Percentiles rank a stretch among this genome's conserved stretches.
Conservation (phyloP, 2,797 vertebrate species). For the Prionace glauca region DNA sequence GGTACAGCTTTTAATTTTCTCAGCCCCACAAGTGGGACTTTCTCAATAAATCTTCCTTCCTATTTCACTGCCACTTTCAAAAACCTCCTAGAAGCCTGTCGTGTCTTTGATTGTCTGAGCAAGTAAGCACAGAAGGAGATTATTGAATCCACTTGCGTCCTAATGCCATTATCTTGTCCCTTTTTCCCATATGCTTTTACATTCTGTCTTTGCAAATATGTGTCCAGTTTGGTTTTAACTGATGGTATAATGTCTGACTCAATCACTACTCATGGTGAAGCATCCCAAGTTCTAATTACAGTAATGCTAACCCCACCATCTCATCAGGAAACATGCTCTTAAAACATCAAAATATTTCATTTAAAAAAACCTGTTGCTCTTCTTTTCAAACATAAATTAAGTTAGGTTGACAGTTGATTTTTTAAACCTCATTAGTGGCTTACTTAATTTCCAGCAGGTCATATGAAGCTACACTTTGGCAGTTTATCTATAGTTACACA, state of each 20-base stretch:
- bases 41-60: not conserved
- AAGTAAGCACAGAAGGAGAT: not conserved
- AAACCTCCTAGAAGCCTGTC: not conserved
- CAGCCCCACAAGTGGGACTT: too few relatives aligned
- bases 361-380: not conserved
- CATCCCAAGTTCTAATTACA: not conserved
- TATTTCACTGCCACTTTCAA: not conserved
- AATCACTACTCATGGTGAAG: not conserved
- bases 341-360: not conserved
- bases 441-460: not conserved
- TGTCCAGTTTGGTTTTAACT: not conserved
- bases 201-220: not conserved
- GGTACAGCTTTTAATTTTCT: too few relatives aligned
- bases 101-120: not conserved
- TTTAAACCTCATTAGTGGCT: not conserved
- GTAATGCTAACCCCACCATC: not conserved
- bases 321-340: not conserved
- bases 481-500: not conserved
- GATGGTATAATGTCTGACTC: not conserved
- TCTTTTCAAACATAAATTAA: not conserved
- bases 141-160: not conserved
- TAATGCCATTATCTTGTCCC: not conserved
- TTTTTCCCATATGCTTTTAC: not conserved
- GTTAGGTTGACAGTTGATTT: not conserved
- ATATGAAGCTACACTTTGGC: not conserved